A percentile compares a stretch with the other conserved stretches of the same genome.
Evolutionary conservation across 2,113 vertebrate species (phyloP).

Genomic region (Sapajus apella): DNA sequence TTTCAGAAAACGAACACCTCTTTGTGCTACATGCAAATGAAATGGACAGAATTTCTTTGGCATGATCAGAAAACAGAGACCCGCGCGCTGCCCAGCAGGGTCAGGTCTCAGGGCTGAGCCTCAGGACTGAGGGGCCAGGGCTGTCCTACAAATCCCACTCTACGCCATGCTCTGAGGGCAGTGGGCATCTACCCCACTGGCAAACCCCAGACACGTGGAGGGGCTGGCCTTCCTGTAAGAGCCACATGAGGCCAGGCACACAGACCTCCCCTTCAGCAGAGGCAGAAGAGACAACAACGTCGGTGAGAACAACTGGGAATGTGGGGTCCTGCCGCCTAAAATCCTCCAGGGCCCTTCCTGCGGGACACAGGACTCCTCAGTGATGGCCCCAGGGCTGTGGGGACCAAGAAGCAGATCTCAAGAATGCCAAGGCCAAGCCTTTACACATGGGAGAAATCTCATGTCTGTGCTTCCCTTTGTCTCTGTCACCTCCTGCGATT

Average conservation of each 20-base stretch:
- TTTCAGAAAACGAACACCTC: not conserved
- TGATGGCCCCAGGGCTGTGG: not conserved
- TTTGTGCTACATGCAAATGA: not conserved
- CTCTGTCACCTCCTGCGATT: not conserved
- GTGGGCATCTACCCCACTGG: not conserved
- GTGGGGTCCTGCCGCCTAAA: not conserved
- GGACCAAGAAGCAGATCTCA: not conserved
- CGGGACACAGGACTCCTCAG: not conserved
- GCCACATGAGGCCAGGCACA: not conserved
- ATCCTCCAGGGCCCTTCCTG: not conserved
- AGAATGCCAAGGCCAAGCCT: not conserved
- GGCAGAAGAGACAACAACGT: not conserved
- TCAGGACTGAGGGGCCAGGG: not conserved
- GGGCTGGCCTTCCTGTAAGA: not conserved
- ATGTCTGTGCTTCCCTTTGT: not conserved
- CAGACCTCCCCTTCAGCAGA: not conserved
- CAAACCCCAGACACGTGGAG: no score
- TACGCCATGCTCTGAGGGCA: not conserved
- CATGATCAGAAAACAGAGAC: not conserved
- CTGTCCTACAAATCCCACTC: not conserved
- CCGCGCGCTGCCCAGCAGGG: accelerated
- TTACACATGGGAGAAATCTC: not conserved
- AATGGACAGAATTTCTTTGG: not conserved
- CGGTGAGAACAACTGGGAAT: not conserved
- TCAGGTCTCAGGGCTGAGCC: not conserved